A percentile compares a stretch with the other conserved stretches of the same genome.
phyloP scores from a whole-genome alignment of 1,140 invertebrate genomes.

The Leptinotarsa lineolata region DNA sequence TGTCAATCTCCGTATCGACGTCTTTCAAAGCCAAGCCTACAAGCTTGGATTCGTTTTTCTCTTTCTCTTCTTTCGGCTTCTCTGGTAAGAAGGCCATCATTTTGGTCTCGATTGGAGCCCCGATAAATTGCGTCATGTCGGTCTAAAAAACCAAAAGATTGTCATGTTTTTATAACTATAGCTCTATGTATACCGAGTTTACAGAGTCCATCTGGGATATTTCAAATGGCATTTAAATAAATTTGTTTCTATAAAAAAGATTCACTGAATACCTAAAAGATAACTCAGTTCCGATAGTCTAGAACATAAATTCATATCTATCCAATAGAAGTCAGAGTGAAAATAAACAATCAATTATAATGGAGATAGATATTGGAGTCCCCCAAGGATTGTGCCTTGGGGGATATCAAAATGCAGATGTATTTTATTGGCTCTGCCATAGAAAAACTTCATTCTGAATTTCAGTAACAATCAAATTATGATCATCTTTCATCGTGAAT shows the following conservation, averaged over 20 bases:
- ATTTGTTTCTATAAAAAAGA: not conserved
- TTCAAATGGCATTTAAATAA: not conserved
- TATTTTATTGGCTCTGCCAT: too few species aligned
- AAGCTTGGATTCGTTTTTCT: constrained; percentile 53
- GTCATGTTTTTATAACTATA: not conserved
- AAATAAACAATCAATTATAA: too few species aligned
- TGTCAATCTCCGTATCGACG: constrained; percentile 91
- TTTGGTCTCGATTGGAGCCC: constrained; percentile 71
- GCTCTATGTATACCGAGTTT: not conserved
- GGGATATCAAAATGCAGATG: too few species aligned
- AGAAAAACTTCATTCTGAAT: too few species aligned
- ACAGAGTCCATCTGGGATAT: not conserved
- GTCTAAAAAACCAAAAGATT: constrained; percentile 40
- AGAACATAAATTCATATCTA: too few species aligned
- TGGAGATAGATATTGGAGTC: too few species aligned
- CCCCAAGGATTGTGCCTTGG: too few species aligned
- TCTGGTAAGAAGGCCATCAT: constrained; percentile 84
- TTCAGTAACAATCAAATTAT: too few species aligned
- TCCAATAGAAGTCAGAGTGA: too few species aligned
- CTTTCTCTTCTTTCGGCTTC: constrained; percentile 52
- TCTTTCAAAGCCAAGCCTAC: constrained; percentile 67
- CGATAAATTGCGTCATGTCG: constrained; percentile 54
- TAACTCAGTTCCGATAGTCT: too few species aligned
- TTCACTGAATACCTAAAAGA: not conserved
- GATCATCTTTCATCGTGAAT: too few species aligned